Conservation (phyloP, 2,113 vertebrate species). For the Halichoerus grypus region DNA sequence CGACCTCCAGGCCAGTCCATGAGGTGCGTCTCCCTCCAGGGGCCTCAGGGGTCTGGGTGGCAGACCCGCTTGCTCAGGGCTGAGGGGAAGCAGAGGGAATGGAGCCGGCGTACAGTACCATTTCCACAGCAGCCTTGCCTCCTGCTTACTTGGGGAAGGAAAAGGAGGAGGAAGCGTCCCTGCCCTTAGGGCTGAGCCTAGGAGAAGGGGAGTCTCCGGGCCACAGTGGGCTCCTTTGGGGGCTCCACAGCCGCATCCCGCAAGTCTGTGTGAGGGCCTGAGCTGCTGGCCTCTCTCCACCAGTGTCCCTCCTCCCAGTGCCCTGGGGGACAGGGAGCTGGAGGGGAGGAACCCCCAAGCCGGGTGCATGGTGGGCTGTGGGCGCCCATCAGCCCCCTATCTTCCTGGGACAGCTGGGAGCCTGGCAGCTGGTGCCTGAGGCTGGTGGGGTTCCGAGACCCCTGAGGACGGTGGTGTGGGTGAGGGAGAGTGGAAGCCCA, state of each 20-base stretch:
- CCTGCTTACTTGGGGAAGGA: neutral
- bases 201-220: neutral
- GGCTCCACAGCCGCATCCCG: neutral
- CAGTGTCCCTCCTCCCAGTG: neutral
- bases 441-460: neutral
- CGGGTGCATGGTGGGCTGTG: neutral
- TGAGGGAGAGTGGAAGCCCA: neutral
- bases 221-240: neutral
- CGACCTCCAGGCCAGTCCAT: neutral
- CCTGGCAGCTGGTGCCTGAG: neutral
- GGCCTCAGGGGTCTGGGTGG: neutral
- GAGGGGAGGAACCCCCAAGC: neutral
- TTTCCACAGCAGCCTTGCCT: slow-evolving; percentile 61
- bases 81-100: neutral
- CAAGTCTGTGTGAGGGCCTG: neutral
- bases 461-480: neutral
- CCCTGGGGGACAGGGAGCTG: neutral
- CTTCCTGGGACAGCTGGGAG: neutral
- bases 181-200: neutral
- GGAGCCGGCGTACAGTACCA: slow-evolving; percentile 73
- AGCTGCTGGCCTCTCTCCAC: neutral
- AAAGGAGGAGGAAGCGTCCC: neutral
- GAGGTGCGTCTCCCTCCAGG: neutral
- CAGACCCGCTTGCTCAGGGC: neutral
- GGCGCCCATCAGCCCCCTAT: neutral